Conservation (phyloP, 2,888 invertebrate species). For the Theretra japonica region DNA sequence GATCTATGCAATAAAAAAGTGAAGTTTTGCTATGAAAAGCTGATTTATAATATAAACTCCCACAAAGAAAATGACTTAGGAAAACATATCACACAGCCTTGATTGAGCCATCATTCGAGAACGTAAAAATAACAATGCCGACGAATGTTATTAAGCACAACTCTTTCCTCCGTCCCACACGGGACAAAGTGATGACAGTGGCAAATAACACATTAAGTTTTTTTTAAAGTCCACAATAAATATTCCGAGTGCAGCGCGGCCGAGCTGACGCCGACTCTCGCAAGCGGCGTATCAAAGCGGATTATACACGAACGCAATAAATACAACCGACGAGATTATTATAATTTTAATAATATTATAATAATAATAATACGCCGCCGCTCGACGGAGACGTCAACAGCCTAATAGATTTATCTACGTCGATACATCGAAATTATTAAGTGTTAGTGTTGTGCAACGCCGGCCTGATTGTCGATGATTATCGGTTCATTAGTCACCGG, state of each 20-base stretch:
- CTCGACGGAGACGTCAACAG: conserved; percentile 68
- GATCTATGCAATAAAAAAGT: too few relatives aligned
- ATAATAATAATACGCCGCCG: conserved; percentile 73
- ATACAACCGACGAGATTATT: conserved; percentile 78
- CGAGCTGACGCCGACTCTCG: conserved; percentile 44
- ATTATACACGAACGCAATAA: conserved; percentile 76
- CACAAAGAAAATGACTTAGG: not conserved
- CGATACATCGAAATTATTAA: conserved; percentile 65
- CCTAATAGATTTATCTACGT: conserved; percentile 78
- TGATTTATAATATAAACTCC: not conserved
- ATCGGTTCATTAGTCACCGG: conserved; percentile 69
- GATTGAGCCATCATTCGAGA: not conserved
- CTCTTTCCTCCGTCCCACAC: conserved; percentile 15
- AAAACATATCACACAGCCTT: not conserved
- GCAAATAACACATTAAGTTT: conserved; percentile 13
- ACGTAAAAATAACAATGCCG: not conserved
- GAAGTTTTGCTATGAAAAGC: too few relatives aligned
- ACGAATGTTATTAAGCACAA: not conserved
- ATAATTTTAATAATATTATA: conserved; percentile 83
- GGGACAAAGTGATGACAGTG: conserved; percentile 19
- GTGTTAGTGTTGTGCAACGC: conserved; percentile 59
- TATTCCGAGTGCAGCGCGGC: conserved; percentile 29
- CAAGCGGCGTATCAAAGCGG: conserved; percentile 80
- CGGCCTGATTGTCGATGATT: conserved; percentile 52
- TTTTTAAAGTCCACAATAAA: conserved; percentile 21